phyloP scores from a whole-genome alignment of 2,113 vertebrate species.

The Melospiza georgiana region DNA sequence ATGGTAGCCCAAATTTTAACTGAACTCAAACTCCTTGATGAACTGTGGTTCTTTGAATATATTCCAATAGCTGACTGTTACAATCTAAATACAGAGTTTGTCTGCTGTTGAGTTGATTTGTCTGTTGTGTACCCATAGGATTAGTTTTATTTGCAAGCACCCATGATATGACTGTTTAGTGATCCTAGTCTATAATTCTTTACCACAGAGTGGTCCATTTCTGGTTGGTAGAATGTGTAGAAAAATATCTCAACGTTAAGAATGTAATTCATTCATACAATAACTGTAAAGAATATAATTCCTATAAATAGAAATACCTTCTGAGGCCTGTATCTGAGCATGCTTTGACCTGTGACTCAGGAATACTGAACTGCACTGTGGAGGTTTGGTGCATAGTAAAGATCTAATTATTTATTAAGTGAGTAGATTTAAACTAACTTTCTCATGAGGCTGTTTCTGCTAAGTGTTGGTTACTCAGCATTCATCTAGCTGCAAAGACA shows the following conservation, averaged over 20 bases:
- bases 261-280: neutral
- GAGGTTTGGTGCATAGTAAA: neutral
- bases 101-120: neutral
- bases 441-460: neutral
- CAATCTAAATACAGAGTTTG: neutral
- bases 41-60: neutral
- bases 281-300: neutral
- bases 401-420: neutral
- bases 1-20: slow-evolving; percentile 29
- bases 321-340: neutral
- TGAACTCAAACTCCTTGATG: neutral
- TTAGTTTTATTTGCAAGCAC: neutral
- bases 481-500: neutral
- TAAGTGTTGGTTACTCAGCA: neutral
- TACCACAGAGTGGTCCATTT: neutral
- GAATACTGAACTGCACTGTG: neutral
- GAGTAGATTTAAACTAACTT: neutral
- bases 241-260: neutral
- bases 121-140: neutral
- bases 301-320: neutral
- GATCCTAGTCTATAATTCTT: neutral
- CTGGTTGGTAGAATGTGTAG: neutral
- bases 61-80: neutral
- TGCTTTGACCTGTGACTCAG: neutral
- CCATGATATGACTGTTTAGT: neutral